A percentile compares a stretch with the other conserved stretches of the same genome.
Evolutionary conservation across 2,113 vertebrate genomes (phyloP).

Genomic region (Odocoileus hemionus): DNA sequence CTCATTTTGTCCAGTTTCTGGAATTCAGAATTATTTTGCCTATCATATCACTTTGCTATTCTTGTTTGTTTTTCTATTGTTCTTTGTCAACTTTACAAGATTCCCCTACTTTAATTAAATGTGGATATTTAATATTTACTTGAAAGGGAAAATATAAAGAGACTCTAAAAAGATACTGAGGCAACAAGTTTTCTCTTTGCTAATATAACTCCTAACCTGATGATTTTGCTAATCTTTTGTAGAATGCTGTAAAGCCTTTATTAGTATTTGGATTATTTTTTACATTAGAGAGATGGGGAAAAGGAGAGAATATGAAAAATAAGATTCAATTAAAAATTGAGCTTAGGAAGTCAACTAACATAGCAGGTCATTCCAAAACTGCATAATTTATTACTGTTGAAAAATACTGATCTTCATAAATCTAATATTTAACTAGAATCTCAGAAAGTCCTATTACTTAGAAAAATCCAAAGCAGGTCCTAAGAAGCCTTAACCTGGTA

Average conservation of each 20-base stretch:
- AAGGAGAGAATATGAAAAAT: background rate
- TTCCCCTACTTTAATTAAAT: background rate
- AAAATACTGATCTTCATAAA: background rate
- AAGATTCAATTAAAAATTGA: background rate
- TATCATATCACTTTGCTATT: background rate
- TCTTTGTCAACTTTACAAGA: background rate
- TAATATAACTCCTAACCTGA: conserved; percentile 17
- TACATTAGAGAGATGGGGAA: background rate
- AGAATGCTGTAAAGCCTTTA: background rate
- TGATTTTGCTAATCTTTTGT: background rate
- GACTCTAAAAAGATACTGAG: background rate
- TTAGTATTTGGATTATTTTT: background rate
- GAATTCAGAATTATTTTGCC: background rate
- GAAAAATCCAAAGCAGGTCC: background rate
- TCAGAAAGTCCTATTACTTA: background rate
- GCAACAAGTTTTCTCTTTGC: background rate
- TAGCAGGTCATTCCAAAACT: background rate
- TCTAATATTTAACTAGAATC: background rate
- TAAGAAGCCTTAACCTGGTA: background rate
- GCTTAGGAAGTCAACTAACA: background rate
- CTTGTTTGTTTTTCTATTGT: background rate
- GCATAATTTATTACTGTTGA: background rate
- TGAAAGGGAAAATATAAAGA: background rate
- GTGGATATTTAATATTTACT: background rate
- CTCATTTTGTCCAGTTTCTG: background rate